Base-by-base conservation (phyloP, 2,797 vertebrate genomes). In the Allobates femoralis region DNA sequence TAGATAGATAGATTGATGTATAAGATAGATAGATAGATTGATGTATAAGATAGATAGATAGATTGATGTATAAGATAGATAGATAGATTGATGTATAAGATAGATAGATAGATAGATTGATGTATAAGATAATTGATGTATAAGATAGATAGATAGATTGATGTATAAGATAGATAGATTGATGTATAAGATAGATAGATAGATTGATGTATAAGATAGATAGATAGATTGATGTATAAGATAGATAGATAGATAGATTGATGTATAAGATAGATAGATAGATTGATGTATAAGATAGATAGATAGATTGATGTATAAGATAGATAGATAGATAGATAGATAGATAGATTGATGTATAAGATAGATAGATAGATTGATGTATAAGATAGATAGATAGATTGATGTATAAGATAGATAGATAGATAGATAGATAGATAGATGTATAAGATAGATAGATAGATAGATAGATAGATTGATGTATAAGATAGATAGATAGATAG, bases 361-460 rank as follows among this genome's bases (percentile, higher is more conserved):
- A n/a, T n/a, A n/a, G n/a, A n/a, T n/a, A n/a, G n/a, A n/a, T n/a
- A n/a, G n/a, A n/a, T n/a, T n/a, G n/a, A n/a, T n/a, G 11, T 16
- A 56, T 19, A 41, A n/a, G 34, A 71, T 41, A 41, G 34, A 73
- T 73, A 23, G 67, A 41, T 46, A 69, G 18, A 21, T 8, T 21
- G 56, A n/a, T n/a, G 34, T 34, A 30, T 37, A 21, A 23, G 67
- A 69, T 69, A 41, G 32, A 67, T 67, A 67, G 64, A 71, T n/a
- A 71, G 67, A 41, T 41, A n/a, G 67, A 62, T 62, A 62, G 58
- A 26, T 62, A 62, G 58, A 62, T 62, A n/a, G n/a, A n/a, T n/a
- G n/a, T n/a, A n/a, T n/a, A n/a, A 62, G n/a, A 2, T 12, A n/a
- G 19, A 60, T 60, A n/a, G 23, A 60, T 60, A 26, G 56, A 10